Percentiles rank a stretch among this genome's conserved stretches.
These are phyloP conservation scores for Astropecten irregularis DNA, from an alignment of 53 echinoderm and acorn worm species.

Conservation along the genomic window DNA sequence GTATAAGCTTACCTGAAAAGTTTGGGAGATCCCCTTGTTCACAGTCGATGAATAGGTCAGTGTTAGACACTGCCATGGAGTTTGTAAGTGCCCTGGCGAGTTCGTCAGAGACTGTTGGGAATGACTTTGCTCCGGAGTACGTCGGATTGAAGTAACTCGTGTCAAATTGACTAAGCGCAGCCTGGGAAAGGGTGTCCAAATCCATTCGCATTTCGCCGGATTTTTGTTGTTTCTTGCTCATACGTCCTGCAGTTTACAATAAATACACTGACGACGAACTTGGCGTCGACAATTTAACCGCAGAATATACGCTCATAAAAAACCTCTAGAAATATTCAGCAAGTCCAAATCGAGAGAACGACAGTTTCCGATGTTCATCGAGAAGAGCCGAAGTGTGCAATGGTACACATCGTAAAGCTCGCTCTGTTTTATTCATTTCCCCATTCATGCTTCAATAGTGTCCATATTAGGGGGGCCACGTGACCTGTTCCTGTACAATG, in stretches of 20 bases:
- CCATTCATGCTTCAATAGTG: slow-evolving; percentile 4
- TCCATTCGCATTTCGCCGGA: slow-evolving; percentile 98
- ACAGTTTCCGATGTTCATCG: slow-evolving; percentile 79
- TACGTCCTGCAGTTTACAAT: slow-evolving; percentile 65
- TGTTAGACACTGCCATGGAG: slow-evolving; percentile 60
- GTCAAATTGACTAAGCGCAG: slow-evolving; percentile 89
- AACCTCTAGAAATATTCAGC: slow-evolving; percentile 52
- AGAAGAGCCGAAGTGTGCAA: slow-evolving; percentile 82
- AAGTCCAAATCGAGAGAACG: slow-evolving; percentile 47
- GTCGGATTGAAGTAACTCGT: slow-evolving; percentile 65
- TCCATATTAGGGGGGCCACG: slow-evolving; percentile 48
- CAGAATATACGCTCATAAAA: slow-evolving; percentile 51
- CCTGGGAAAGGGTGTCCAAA: slow-evolving; percentile 90
- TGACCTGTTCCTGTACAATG: slow-evolving; percentile 13
- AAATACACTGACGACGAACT: slow-evolving; percentile 43
- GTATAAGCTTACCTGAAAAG: slow-evolving; percentile 51
- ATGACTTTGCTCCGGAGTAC: slow-evolving; percentile 48
- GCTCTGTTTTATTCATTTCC: slow-evolving; percentile 56
- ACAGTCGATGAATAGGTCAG: slow-evolving; percentile 61
- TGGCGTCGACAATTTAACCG: slow-evolving; percentile 40
- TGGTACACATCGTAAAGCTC: slow-evolving; percentile 55
- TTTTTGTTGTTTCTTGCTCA: slow-evolving; percentile 79
- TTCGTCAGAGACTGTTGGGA: slow-evolving; percentile 33
- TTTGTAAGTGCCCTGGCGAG: slow-evolving; percentile 44
- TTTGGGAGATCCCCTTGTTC: slow-evolving; percentile 48